Conservation (phyloP, 2,888 invertebrate species). For the Coelogynopora nodosa region DNA sequence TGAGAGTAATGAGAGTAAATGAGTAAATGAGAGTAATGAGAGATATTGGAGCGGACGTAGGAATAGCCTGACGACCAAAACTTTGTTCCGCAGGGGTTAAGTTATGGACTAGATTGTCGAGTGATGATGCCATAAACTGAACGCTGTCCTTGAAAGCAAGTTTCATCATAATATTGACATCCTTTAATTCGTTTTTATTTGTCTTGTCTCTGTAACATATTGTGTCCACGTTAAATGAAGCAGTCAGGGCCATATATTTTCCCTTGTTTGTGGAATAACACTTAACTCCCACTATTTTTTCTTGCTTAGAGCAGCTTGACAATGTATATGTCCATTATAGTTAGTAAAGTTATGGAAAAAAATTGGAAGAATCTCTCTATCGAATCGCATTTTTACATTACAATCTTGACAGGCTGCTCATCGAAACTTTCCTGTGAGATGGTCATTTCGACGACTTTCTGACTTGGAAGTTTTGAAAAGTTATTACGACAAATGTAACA, state of each 20-base stretch:
- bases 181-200: no score
- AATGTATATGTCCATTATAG: slow-evolving; percentile 29
- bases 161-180: no score
- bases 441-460: slow-evolving; percentile 47
- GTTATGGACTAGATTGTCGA: no score
- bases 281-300: slow-evolving; percentile 32
- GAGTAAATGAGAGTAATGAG: no score
- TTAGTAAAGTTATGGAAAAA: slow-evolving; percentile 32
- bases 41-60: no score
- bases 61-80: no score
- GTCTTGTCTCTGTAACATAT: neutral
- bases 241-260: slow-evolving; percentile 32
- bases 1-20: no score
- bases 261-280: slow-evolving; percentile 34
- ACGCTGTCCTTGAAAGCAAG: no score
- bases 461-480: no score
- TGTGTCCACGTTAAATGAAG: neutral
- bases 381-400: slow-evolving; percentile 1
- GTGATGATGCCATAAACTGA: no score
- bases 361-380: neutral
- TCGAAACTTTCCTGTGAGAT: slow-evolving; percentile 47
- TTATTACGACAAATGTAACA: no score
- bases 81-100: no score
- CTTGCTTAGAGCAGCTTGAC: neutral
- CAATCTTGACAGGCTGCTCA: slow-evolving; percentile 44